Base-by-base conservation (phyloP, 2,888 invertebrate species). In the Pachymerium ferrugineum region DNA sequence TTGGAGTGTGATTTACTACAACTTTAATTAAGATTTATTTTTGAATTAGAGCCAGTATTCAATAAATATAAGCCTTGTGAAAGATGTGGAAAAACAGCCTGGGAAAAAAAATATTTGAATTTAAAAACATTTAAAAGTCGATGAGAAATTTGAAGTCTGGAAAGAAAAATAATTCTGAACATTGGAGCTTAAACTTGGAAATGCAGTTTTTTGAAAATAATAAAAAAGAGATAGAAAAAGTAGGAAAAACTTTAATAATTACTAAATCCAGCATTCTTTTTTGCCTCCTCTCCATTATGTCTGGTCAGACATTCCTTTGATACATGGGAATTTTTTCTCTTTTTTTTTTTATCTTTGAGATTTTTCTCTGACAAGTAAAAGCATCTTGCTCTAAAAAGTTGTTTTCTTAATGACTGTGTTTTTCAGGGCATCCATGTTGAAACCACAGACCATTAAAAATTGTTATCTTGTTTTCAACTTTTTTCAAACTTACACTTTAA, bases 331-430 rank as follows among this genome's bases (percentile, higher is more conserved):
- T 8, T 42, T 42, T 42, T 42, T 42, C 12, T 33, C 12, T 33
- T 8, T 8, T 12, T 42, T 42, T 14, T 8, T 42, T 42, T 42
- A n/a, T 42, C 42, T 16, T 42, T 42, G 42, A 42, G 42, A 42
- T 42, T 42, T 42, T 42, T 42, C n/a, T 42, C 42, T 42, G 42
- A 42, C 42, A 42, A 42, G 42, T 42, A 42, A 42, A 42, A 42
- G 42, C 42, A 42, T 42, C 42, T 42, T 42, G 42, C 42, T 42
- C n/a, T 42, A 42, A 42, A 42, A 42, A 42, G 42, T 42, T 42
- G 42, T 42, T 42, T 42, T 42, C 42, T 42, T 42, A 42, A 42
- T 42, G 42, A 42, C 42, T 42, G 42, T 42, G 42, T 42, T 42
- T 42, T 42, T 42, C 42, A 42, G 12, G 42, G 42, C 42, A 42